Percentiles rank a stretch among this genome's conserved stretches.
phyloP scores from a whole-genome alignment of 2,888 invertebrate species.

The Sphaerophoria taeniata region DNA sequence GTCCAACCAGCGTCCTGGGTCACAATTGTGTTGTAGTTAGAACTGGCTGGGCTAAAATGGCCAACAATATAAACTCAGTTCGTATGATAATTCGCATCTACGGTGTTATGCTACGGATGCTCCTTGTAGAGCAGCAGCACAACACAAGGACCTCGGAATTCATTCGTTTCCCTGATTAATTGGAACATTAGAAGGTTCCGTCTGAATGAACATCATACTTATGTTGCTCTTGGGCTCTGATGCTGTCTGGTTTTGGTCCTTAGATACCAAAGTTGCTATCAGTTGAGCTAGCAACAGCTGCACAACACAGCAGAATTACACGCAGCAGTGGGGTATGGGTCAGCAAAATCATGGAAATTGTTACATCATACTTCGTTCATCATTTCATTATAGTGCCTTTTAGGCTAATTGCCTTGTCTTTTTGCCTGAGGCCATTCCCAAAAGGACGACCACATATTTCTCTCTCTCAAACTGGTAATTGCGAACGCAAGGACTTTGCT shows the following conservation, averaged over 20 bases:
- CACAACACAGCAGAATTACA: background rate
- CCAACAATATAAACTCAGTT: constrained; percentile 10
- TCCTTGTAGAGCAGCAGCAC: background rate
- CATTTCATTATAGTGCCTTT: constrained; percentile 64
- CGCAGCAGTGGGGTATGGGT: constrained; percentile 21
- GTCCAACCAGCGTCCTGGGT: background rate
- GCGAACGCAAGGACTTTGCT: background rate
- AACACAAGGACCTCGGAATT: constrained; percentile 25
- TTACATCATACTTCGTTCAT: constrained; percentile 52
- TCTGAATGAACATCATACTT: constrained; percentile 62
- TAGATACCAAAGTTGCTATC: background rate
- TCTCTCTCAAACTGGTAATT: constrained; percentile 10
- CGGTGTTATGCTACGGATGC: constrained; percentile 1
- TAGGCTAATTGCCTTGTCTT: constrained; percentile 70
- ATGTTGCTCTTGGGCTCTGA: constrained; percentile 50
- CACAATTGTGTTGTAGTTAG: background rate
- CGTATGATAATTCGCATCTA: constrained; percentile 7
- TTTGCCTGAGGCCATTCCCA: constrained; percentile 27
- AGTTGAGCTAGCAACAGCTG: background rate
- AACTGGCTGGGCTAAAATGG: background rate
- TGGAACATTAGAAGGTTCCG: constrained; percentile 68
- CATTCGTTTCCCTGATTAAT: constrained; percentile 64
- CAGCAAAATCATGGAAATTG: constrained; percentile 49
- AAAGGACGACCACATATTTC: constrained; percentile 24
- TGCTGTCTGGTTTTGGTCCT: constrained; percentile 23